Percentiles rank a stretch among this genome's conserved stretches.
These are phyloP conservation scores for Nycticebus coucang DNA, from an alignment of 2,113 vertebrate species.

Conservation along the genomic window DNA sequence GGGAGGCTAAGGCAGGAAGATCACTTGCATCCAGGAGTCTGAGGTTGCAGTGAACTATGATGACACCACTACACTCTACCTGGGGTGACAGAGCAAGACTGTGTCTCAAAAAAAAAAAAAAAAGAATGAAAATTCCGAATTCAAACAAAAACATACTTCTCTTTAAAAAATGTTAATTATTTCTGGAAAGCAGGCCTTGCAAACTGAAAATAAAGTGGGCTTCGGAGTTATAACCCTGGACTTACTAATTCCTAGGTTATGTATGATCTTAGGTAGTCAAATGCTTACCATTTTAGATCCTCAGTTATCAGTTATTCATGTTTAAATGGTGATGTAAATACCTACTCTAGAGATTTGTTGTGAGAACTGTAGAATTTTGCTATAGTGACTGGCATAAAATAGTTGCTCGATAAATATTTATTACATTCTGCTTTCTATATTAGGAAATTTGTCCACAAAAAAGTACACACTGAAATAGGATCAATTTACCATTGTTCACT, in stretches of 20 bases:
- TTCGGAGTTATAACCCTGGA: neutral
- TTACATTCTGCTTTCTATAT: conserved; percentile 21
- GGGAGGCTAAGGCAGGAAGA: too few relatives aligned
- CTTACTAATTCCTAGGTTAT: neutral
- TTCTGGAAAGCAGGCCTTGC: neutral
- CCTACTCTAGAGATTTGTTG: neutral
- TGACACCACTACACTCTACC: too few relatives aligned
- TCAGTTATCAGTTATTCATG: conserved; percentile 19
- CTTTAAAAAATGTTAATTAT: conserved; percentile 4
- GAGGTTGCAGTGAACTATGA: too few relatives aligned
- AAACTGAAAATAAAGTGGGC: neutral
- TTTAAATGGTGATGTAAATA: neutral
- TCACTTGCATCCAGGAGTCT: too few relatives aligned
- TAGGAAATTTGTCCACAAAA: conserved; percentile 40
- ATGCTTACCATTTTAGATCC: conserved; percentile 10
- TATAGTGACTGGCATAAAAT: neutral
- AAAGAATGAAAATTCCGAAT: neutral
- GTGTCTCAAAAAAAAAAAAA: too few relatives aligned
- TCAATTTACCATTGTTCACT: neutral
- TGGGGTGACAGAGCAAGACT: too few relatives aligned
- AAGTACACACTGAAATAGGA: neutral
- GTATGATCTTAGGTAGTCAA: neutral
- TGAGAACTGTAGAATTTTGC: neutral
- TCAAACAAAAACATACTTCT: neutral
- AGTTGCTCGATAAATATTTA: conserved; percentile 34